Evolutionary conservation across 1,140 invertebrate species (phyloP), one percentile per base, ranked within the genome.

Genomic region (Megalopta genalis): DNA sequence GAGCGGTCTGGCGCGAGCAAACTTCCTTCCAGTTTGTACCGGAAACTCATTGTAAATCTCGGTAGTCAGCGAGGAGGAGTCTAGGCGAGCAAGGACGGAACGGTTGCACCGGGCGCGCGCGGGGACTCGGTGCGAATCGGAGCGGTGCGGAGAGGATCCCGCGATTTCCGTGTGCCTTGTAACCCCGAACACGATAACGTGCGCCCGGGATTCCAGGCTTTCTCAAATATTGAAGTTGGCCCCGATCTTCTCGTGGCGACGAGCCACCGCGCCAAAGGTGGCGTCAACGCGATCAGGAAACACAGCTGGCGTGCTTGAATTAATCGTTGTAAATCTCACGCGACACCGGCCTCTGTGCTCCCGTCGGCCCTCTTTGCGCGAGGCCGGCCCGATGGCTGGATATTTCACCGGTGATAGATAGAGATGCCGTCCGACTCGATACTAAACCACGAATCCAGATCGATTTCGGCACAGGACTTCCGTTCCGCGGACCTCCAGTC

Each of bases 21-120:
- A 92, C 90, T 92, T 93, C 91, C 91, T 91, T 91, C 87, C 87
- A 89, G 88, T 88, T 89, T 87, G 84, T 83, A 88, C 87, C 90
- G 92, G 91, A 93, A 91, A 90, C 87, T 90, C 90, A 91, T 90
- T 93, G 90, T 93, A 93, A 93, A 93, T 93, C 90, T 93, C 86
- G 79, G 81, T 78, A 89, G 90, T 90, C 88, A 90, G 89, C 90
- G 76, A 85, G 82, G 85, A 88, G 88, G 18, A 46, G 42, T 9
- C 42, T 46, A 83, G 86, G 60, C 84, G 85, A 67, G 78, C 84
- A 83, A 66, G 80, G 64, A 84, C 82, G 73, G 75, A 46, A 62
- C 73, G 76, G 77, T 39, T 67, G 78, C n/a, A 27, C 18, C 73
- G 76, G 77, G 23, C 62, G 78, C n/a, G 42, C n/a, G 73, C n/a